Evolutionary conservation across 2,113 vertebrate genomes (phyloP).

Genomic region (Xiphias gladius): DNA sequence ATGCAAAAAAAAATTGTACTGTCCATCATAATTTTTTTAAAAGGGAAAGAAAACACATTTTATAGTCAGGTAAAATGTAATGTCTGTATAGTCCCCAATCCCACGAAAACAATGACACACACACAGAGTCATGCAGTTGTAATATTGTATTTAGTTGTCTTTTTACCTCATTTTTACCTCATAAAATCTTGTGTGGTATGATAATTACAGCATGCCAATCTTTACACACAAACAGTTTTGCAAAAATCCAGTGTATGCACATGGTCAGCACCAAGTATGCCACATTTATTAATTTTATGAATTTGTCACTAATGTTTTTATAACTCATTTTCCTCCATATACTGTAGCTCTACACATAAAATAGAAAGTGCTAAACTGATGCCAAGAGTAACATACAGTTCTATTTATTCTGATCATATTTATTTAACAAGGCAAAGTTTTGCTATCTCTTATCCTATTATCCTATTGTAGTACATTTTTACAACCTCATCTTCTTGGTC

Average conservation of each 20-base stretch:
- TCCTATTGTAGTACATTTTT: constrained; percentile 49
- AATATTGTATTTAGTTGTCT: constrained; percentile 26
- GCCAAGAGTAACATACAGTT: constrained; percentile 45
- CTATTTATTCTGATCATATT: constrained; percentile 76
- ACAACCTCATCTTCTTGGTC: constrained; percentile 37
- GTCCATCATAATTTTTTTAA: constrained; percentile 47
- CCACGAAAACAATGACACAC: constrained; percentile 6
- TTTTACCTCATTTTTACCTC: constrained; percentile 33
- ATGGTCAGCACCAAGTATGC: constrained; percentile 7
- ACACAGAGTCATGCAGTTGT: constrained; percentile 7
- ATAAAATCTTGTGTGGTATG: constrained; percentile 14
- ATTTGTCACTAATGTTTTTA: constrained; percentile 32
- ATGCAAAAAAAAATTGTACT: constrained; percentile 32
- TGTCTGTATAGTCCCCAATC: constrained; percentile 20
- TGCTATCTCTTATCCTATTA: constrained; percentile 28
- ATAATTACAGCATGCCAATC: constrained; percentile 22
- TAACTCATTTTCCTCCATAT: constrained; percentile 10
- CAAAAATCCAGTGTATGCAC: constrained; percentile 25
- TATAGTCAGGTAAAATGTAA: constrained; percentile 30
- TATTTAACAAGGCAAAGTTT: constrained; percentile 64
- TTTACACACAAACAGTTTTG: constrained; percentile 23
- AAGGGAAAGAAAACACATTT: constrained; percentile 57
- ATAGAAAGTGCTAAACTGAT: constrained; percentile 32
- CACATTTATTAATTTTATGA: constrained; percentile 7
- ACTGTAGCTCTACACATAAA: constrained; percentile 36